Evolutionary conservation across 2,888 invertebrate species (phyloP).

Genomic region (Cacoxenus indagator): DNA sequence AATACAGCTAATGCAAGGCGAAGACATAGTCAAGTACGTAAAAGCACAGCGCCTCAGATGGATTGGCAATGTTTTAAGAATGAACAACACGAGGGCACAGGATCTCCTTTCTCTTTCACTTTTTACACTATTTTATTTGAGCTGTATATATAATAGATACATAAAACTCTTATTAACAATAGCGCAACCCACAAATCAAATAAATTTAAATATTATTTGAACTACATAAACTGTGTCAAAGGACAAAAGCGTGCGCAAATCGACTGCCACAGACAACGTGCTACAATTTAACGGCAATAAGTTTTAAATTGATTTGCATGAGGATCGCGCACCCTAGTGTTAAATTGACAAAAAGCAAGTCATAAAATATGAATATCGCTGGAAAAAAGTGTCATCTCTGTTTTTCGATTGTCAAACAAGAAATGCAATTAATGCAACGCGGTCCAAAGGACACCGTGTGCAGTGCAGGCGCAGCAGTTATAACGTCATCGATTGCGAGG

Average conservation of each 20-base stretch:
- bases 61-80: no score
- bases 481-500: conserved; percentile 1
- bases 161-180: no score
- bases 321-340: not conserved
- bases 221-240: conserved; percentile 13
- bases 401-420: conserved; percentile 59
- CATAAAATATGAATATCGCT: conserved; percentile 46
- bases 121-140: no score
- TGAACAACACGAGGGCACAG: no score
- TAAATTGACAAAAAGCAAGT: conserved; percentile 30
- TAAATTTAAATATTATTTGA: conserved; percentile 23
- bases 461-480: conserved; percentile 1
- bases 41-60: no score
- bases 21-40: no score
- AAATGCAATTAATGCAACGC: conserved; percentile 50
- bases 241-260: not conserved
- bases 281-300: conserved; percentile 12
- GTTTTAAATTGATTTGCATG: conserved; percentile 9
- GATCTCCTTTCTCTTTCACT: no score
- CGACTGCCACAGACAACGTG: not conserved
- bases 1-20: no score
- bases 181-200: conserved; percentile 11
- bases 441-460: not conserved
- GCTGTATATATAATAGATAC: no score
- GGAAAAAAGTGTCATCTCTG: conserved; percentile 43